Base-by-base conservation (phyloP, 2,888 invertebrate genomes). In the Volucella inflata region DNA sequence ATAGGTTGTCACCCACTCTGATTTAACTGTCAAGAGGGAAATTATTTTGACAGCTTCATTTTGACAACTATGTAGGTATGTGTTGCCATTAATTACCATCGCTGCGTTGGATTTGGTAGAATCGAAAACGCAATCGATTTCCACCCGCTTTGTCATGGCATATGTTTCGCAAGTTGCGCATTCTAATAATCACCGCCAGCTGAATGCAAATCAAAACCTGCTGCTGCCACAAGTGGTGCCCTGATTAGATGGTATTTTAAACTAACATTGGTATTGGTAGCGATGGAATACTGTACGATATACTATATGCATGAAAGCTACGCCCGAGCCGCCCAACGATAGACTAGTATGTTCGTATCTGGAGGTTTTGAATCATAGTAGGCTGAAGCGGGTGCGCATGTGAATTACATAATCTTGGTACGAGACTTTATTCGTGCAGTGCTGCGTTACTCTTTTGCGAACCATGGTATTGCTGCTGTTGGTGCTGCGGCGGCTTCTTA, bases 171-270 rank as follows among this genome's bases (percentile, higher is more conserved):
- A 79, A 79, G 64, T 79, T 44, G 78, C 53, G 77, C 84, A 80
- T 84, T 84, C 79, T 84, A 79, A 79, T 84, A 84, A 67, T 70
- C 68, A 70, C 65, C 79, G 79, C 75, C 84, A 79, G 79, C 59
- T 84, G 84, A 84, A 79, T 84, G 79, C 84, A 84, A 84, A 84
- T 79, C 79, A 70, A 84, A 84, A 84, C 84, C 79, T 84, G 84
- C 71, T 75, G 75, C 70, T 70, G 75, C 59, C 70, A 38, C 79
- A 82, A 82, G 76, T 76, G 81, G 48, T 81, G 81, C 70, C 75
- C 81, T 81, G 81, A 81, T 76, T 75, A 75, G 80, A 36, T 44
- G 42, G 8, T 21, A 16, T 10, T 40, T 21, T 12, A 60, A 10
- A 36, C 11, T 16, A 11, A 48, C 36, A 9, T 1, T 60, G 50